Evolutionary conservation across 2,113 vertebrate species (phyloP).

Genomic region (Cephalopterus ornatus): DNA sequence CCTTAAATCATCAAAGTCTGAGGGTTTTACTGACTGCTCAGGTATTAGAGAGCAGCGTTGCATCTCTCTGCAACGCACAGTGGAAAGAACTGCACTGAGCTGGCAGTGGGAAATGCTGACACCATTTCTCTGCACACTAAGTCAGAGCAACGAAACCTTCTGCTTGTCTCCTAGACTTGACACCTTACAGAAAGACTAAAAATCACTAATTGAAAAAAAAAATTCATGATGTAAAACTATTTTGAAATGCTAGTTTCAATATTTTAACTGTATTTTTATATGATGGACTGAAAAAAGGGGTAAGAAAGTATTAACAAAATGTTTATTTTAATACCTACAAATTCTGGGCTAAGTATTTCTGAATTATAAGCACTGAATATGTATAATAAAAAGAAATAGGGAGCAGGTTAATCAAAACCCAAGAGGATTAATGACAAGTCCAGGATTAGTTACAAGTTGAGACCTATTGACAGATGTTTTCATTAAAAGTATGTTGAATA

Average conservation of each 20-base stretch:
- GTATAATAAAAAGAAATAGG: not conserved
- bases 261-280: not conserved
- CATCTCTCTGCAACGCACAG: not conserved
- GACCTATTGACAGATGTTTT: not conserved
- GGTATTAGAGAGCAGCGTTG: not conserved
- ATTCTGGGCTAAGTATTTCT: not conserved
- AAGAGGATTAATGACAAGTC: not conserved
- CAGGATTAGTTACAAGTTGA: not conserved
- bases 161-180: not conserved
- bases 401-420: not conserved
- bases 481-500: not conserved
- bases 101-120: not conserved
- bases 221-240: not conserved
- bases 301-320: not conserved
- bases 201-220: not conserved
- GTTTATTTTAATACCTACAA: not conserved
- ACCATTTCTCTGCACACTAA: not conserved
- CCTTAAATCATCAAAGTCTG: not conserved
- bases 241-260: not conserved
- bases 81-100: not conserved
- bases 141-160: not conserved
- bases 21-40: not conserved
- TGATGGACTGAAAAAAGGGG: not conserved
- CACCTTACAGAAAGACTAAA: not conserved
- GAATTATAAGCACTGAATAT: not conserved